phyloP scores from a whole-genome alignment of 2,113 vertebrate species.

The Gymnobelideus leadbeateri region DNA sequence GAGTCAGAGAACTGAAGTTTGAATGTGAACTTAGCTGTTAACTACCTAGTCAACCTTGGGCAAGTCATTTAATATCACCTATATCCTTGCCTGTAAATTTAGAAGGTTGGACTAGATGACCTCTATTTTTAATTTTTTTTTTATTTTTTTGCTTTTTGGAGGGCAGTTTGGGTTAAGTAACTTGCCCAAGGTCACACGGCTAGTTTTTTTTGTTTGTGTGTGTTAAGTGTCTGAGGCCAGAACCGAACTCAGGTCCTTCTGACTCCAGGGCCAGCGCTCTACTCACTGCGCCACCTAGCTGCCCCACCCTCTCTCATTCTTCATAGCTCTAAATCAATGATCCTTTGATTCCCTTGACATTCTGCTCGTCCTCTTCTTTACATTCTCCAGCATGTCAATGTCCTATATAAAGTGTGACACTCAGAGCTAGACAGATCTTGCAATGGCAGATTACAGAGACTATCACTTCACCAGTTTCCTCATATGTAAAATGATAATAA shows the following conservation, averaged over 20 bases:
- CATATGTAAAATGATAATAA: not conserved
- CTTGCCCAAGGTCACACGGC: too few relatives aligned
- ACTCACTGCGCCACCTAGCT: too few relatives aligned
- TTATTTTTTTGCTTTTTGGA: too few relatives aligned
- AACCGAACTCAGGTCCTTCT: too few relatives aligned
- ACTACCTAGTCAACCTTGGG: not conserved
- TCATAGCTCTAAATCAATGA: not conserved
- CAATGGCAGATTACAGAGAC: not conserved
- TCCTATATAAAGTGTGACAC: not conserved
- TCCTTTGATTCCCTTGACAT: not conserved
- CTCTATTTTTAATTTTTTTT: too few relatives aligned
- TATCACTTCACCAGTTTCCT: conserved; percentile 10
- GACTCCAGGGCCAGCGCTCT: too few relatives aligned
- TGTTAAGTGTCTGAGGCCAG: too few relatives aligned
- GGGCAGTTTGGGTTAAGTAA: too few relatives aligned
- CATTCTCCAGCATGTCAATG: not conserved
- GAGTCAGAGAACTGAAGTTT: not conserved
- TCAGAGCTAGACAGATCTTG: not conserved
- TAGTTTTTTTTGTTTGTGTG: too few relatives aligned
- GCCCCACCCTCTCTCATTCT: not conserved
- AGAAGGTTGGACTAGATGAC: not conserved
- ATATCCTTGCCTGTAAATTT: too few relatives aligned
- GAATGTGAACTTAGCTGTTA: not conserved
- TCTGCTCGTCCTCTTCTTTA: not conserved
- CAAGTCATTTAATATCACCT: not conserved